Evolutionary conservation across 2,888 invertebrate species (phyloP).

Genomic region (Chrysomela aeneicollis): DNA sequence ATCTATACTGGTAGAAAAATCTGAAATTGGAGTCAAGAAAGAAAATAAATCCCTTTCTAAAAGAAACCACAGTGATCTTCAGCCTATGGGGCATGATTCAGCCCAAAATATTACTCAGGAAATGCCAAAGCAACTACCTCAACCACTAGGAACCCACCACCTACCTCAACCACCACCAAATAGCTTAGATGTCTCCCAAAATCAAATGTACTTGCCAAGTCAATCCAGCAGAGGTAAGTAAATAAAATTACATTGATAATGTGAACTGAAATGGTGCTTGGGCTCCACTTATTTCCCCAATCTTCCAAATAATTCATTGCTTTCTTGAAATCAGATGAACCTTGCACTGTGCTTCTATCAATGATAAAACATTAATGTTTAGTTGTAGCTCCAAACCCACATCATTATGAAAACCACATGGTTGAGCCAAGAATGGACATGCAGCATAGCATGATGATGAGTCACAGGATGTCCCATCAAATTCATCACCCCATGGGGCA

Average conservation of each 20-base stretch:
- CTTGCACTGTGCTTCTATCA: too few species aligned
- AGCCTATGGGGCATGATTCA: slow-evolving; percentile 21
- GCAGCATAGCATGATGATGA: slow-evolving; percentile 38
- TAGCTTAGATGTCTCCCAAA: slow-evolving; percentile 35
- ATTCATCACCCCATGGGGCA: slow-evolving; percentile 33
- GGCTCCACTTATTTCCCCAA: too few species aligned
- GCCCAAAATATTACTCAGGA: slow-evolving; percentile 18
- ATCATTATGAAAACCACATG: slow-evolving; percentile 46
- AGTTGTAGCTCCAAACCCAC: slow-evolving; percentile 34
- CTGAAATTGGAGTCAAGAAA: slow-evolving; percentile 17
- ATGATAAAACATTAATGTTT: too few species aligned
- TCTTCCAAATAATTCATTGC: not conserved
- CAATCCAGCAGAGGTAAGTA: slow-evolving; percentile 35
- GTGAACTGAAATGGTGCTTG: too few species aligned
- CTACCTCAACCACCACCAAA: slow-evolving; percentile 21
- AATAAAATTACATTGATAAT: too few species aligned
- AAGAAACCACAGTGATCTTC: slow-evolving; percentile 22
- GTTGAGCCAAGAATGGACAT: slow-evolving; percentile 44
- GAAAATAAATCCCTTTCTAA: slow-evolving; percentile 25
- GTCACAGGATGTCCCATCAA: slow-evolving; percentile 33
- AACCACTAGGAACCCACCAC: slow-evolving; percentile 13
- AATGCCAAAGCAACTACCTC: slow-evolving; percentile 16
- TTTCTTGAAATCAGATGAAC: too few species aligned
- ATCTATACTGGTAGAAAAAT: slow-evolving; percentile 55
- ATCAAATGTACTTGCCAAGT: slow-evolving; percentile 33